Base-by-base conservation (phyloP, 2,888 invertebrate genomes). In the Drosophila bunnanda region DNA sequence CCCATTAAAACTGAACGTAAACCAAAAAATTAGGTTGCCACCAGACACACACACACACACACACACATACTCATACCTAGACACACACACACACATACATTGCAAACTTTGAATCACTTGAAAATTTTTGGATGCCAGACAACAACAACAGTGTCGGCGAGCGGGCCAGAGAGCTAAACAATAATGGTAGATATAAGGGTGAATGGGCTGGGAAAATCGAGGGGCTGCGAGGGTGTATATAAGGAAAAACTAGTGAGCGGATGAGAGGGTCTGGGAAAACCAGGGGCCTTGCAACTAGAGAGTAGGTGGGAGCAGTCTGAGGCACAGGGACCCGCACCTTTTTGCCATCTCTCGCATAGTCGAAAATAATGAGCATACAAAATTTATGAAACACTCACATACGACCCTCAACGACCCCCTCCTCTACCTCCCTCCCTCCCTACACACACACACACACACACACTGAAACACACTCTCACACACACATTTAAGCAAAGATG, bases 1-100 rank as follows among this genome's bases (percentile, higher is more conserved):
- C 78, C 72, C 85, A 79, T 79, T 84, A 77, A 81, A 79, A 84
- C 75, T 60, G 69, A 77, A 75, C 70, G 73, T 79, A 77, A 81
- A 62, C 72, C 77, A 61, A 69, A 74, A 82, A 84, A 84, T 84
- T 84, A 75, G 79, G 79, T 79, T 84, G 77, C 79, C 72, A 69
- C 46, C 62, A 54, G 30, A 64, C 68, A 57, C 55, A 56, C 64
- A 56, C 38, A 46, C 44, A 39, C 44, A 69, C 69, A 73, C 34
- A 46, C 20, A 53, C 12, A 22, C 17, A 28, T n/a, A 43, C 20
- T 20, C 4, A 28, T 30, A 34, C n/a, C 36, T 4, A 4, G 25
- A 13, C 32, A 43, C 28, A 41, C n/a, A 41, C 15, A 28, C 17
- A 12, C 25, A 41, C 22, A 20, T 41, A 55, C 41, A 68, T 53